A percentile compares a stretch with the other conserved stretches of the same genome.
phyloP scores from a whole-genome alignment of 2,888 invertebrate genomes.

The Torymus tubicola region DNA sequence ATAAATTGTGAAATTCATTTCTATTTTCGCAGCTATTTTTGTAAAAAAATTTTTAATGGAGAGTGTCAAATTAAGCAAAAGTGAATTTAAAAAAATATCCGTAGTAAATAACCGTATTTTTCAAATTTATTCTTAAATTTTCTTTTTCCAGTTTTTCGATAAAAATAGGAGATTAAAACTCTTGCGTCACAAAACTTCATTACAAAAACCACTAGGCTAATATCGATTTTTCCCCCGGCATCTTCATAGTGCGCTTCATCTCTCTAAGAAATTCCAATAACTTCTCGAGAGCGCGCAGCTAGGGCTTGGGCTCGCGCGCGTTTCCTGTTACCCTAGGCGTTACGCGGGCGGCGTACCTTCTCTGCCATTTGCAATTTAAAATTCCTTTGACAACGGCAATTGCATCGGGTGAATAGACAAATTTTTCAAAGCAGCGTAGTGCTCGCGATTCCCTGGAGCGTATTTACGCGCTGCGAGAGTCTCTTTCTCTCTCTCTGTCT shows the following conservation, averaged over 20 bases:
- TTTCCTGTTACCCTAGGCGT: conserved; percentile 11
- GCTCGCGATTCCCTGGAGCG: background rate
- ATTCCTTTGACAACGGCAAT: conserved; percentile 45
- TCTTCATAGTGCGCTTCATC: background rate
- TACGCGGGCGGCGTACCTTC: background rate
- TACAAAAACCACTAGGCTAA: background rate
- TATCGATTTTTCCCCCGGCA: conserved; percentile 13
- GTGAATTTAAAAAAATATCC: too few relatives aligned
- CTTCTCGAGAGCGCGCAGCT: background rate
- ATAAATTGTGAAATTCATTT: too few relatives aligned
- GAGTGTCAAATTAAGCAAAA: too few relatives aligned
- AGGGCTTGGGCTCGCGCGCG: background rate
- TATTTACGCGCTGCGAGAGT: background rate
- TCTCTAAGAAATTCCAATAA: conserved; percentile 32
- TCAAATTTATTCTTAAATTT: too few relatives aligned
- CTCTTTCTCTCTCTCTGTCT: too few relatives aligned
- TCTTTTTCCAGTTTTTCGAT: too few relatives aligned
- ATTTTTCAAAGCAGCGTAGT: conserved; percentile 25
- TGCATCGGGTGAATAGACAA: conserved; percentile 36
- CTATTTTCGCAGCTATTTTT: too few relatives aligned
- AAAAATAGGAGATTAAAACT: too few relatives aligned
- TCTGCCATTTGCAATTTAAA: conserved; percentile 41
- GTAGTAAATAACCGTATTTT: too few relatives aligned
- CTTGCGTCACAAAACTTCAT: background rate
- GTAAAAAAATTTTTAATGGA: too few relatives aligned